These are phyloP conservation scores for Gallinago stenura DNA, from an alignment of 2,797 vertebrate species.

Conservation along the genomic window DNA sequence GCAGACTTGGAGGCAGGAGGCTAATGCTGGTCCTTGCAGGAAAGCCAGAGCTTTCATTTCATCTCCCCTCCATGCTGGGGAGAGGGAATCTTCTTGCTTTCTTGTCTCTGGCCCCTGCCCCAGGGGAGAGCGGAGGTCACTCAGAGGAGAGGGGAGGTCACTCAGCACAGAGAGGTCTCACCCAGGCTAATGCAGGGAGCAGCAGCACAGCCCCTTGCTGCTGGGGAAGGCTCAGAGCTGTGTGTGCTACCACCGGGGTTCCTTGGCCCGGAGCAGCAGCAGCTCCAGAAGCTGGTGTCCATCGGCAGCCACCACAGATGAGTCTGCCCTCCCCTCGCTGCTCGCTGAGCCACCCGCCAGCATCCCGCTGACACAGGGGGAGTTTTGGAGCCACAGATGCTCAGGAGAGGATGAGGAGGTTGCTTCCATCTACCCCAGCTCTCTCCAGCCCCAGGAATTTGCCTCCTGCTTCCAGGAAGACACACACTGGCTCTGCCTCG, in stretches of 20 bases:
- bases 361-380: fast-evolving
- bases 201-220: neutral
- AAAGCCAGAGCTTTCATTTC: neutral
- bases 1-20: neutral
- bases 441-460: neutral
- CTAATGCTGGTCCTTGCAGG: fast-evolving
- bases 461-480: fast-evolving
- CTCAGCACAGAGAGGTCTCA: neutral
- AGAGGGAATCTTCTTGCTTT: too few relatives aligned
- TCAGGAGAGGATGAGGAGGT: neutral
- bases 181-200: neutral
- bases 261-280: neutral
- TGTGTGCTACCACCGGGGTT: neutral
- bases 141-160: neutral
- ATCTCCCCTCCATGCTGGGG: fast-evolving
- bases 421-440: neutral
- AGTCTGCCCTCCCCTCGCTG: neutral
- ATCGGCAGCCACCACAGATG: fast-evolving
- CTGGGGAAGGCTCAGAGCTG: neutral
- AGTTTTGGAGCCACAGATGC: fast-evolving
- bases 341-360: fast-evolving
- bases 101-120: neutral
- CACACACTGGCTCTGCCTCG: fast-evolving
- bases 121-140: fast-evolving
- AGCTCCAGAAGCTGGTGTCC: neutral